Percentiles rank a stretch among this genome's conserved stretches.
phyloP scores from a whole-genome alignment of 2,888 invertebrate genomes.

The Chrysotoxum bicinctum region DNA sequence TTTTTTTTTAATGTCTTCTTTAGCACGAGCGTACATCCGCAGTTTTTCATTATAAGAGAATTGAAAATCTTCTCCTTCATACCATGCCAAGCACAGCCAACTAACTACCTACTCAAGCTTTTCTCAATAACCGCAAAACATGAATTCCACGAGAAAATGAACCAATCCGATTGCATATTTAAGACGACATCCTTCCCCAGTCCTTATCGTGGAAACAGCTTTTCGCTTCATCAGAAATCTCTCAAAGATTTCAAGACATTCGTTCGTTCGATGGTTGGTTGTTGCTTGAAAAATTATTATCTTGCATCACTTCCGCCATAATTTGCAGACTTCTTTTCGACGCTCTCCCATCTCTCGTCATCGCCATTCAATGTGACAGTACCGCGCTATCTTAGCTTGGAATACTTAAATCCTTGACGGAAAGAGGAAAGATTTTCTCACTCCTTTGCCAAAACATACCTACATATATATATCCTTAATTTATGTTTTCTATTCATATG shows the following conservation, averaged over 20 bases:
- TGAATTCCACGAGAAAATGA: not conserved
- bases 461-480: conserved; percentile 42
- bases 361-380: not conserved
- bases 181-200: not conserved
- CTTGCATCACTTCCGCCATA: conserved; percentile 50
- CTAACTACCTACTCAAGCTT: not conserved
- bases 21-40: not conserved
- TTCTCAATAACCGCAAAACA: not conserved
- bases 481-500: conserved; percentile 48
- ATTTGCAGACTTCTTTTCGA: conserved; percentile 32
- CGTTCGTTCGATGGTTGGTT: not conserved
- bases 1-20: not conserved
- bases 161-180: conserved; percentile 19
- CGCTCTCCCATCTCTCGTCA: conserved; percentile 1
- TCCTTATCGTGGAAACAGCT: not conserved
- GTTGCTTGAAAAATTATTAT: conserved; percentile 50
- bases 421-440: conserved; percentile 23
- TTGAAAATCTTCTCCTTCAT: not conserved
- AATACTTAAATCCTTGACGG: conserved; percentile 10
- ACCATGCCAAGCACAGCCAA: not conserved
- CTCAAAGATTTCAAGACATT: conserved; percentile 16
- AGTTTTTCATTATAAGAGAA: not conserved
- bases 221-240: not conserved
- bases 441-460: conserved; percentile 24
- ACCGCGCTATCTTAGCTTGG: not conserved